These are phyloP conservation scores for Scrobipalpa costella DNA, from an alignment of 2,888 invertebrate species.

Conservation along the genomic window DNA sequence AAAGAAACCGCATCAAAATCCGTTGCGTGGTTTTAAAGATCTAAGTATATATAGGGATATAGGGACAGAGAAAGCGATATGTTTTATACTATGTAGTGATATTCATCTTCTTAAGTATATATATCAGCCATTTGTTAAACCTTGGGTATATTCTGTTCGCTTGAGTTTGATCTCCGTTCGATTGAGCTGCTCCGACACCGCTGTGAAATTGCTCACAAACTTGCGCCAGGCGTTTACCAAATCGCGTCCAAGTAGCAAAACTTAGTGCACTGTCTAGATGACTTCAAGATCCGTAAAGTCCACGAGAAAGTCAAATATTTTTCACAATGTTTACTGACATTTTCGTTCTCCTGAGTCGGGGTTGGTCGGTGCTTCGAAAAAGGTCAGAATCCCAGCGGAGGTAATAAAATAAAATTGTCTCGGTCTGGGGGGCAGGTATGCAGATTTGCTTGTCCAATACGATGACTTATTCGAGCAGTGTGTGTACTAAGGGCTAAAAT, in stretches of 20 bases:
- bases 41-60: too few relatives aligned
- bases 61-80: too few relatives aligned
- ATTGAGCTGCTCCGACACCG: background rate
- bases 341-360: background rate
- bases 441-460: background rate
- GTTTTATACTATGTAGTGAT: too few relatives aligned
- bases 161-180: background rate
- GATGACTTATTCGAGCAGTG: conserved; percentile 2
- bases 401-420: conserved; percentile 28
- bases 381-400: conserved; percentile 19
- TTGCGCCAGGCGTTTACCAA: conserved; percentile 20
- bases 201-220: conserved; percentile 24
- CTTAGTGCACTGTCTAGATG: background rate
- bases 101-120: too few relatives aligned
- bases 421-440: conserved; percentile 8
- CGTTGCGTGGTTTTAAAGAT: too few relatives aligned
- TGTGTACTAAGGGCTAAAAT: too few relatives aligned
- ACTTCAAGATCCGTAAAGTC: conserved; percentile 4
- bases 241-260: background rate
- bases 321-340: background rate
- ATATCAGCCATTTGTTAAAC: background rate
- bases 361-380: conserved; percentile 5
- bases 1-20: too few relatives aligned
- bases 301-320: conserved; percentile 13
- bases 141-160: background rate